These are phyloP conservation scores for Maccullochella peelii DNA, from an alignment of 2,113 vertebrate genomes.

Conservation along the genomic window DNA sequence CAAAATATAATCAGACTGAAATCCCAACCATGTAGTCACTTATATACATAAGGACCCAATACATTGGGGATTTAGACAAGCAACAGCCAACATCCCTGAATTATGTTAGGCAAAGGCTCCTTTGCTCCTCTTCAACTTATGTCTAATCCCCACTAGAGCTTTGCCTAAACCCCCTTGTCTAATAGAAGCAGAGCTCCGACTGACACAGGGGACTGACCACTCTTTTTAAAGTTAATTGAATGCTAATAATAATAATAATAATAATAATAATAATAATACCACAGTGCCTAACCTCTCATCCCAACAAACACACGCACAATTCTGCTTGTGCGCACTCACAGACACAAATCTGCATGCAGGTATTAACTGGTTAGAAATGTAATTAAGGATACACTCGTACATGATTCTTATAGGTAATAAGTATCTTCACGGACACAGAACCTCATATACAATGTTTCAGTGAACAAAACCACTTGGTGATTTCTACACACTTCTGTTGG, in stretches of 20 bases:
- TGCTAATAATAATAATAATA: too few species aligned
- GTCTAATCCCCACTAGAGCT: constrained; percentile 50
- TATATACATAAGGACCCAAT: neutral
- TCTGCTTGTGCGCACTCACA: neutral
- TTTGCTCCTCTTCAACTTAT: constrained; percentile 30
- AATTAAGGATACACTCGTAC: constrained; percentile 3
- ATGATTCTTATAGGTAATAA: neutral
- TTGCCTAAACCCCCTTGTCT: constrained; percentile 30
- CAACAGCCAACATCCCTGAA: constrained; percentile 20
- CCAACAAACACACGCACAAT: neutral
- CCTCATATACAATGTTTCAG: neutral
- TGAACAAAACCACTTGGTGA: neutral
- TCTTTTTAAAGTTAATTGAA: constrained; percentile 61
- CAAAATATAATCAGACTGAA: constrained; percentile 15
- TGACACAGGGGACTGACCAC: constrained; percentile 46
- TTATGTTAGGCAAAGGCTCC: constrained; percentile 35
- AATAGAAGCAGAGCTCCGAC: constrained; percentile 54
- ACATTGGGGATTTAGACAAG: constrained; percentile 23
- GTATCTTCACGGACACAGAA: neutral
- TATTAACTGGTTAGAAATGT: constrained; percentile 23
- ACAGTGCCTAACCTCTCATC: constrained; percentile 10
- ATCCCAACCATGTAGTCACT: neutral
- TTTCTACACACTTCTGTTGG: neutral
- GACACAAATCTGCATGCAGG: constrained; percentile 4
- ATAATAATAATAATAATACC: constrained; percentile 34